phyloP scores from a whole-genome alignment of 2,113 vertebrate genomes.

The Rhinolophus ferrumequinum region DNA sequence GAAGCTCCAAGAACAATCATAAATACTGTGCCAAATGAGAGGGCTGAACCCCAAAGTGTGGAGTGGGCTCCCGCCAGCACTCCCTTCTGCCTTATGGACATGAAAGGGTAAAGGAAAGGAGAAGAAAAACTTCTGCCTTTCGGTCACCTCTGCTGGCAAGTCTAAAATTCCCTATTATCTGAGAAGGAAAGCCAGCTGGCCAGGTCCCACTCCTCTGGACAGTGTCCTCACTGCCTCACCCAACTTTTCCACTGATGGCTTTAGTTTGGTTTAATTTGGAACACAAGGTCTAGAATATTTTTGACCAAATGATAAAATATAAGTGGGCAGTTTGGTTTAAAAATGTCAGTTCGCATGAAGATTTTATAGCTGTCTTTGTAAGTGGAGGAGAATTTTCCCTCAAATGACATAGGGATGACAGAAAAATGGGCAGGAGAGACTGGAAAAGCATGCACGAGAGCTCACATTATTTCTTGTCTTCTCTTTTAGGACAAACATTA shows the following conservation, averaged over 20 bases:
- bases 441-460: not conserved
- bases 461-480: not conserved
- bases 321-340: constrained; percentile 55
- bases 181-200: not conserved
- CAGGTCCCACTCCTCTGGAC: not conserved
- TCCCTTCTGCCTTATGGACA: not conserved
- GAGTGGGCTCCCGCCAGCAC: not conserved
- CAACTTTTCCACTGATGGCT: not conserved
- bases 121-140: not conserved
- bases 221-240: not conserved
- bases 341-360: constrained; percentile 45
- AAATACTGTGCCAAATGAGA: not conserved
- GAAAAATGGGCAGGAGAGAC: constrained; percentile 6
- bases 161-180: not conserved
- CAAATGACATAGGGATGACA: not conserved
- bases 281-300: constrained; percentile 46
- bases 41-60: not conserved
- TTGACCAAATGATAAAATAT: constrained; percentile 46
- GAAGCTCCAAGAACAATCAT: not conserved
- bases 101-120: not conserved
- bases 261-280: constrained; percentile 50
- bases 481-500: not conserved
- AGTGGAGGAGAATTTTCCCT: constrained; percentile 24
- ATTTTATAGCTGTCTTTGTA: constrained; percentile 17
- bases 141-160: not conserved